Conservation (phyloP, 37 sponge, comb jelly and placozoan genomes). For the Haliclona indistincta region DNA sequence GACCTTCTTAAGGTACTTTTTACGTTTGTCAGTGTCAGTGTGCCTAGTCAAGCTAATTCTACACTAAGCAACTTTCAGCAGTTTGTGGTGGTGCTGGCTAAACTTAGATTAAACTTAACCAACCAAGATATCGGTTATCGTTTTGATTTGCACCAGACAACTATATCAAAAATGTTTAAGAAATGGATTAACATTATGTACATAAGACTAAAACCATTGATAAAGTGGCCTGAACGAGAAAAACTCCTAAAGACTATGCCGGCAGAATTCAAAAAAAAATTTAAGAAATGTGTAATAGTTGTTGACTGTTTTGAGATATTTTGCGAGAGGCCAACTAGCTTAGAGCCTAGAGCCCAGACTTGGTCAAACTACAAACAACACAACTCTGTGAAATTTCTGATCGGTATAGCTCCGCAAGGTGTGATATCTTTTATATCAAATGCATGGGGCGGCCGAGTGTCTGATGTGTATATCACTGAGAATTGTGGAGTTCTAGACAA, state of each 20-base stretch:
- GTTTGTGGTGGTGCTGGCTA: constrained; percentile 38
- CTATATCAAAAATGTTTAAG: constrained; percentile 18
- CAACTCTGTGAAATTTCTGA: constrained; percentile 35
- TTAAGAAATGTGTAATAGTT: constrained; percentile 4
- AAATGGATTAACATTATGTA: constrained; percentile 43
- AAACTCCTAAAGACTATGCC: constrained; percentile 31
- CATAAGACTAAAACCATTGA: not conserved
- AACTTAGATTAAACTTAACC: constrained; percentile 28
- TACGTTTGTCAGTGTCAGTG: constrained; percentile 2
- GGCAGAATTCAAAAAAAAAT: not conserved
- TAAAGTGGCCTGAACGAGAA: constrained; percentile 39
- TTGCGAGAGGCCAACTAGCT: constrained; percentile 25
- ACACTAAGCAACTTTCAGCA: constrained; percentile 25
- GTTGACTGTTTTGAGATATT: constrained; percentile 47
- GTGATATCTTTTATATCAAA: constrained; percentile 30
- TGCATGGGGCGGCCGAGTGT: constrained; percentile 30
- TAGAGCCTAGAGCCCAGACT: constrained; percentile 19
- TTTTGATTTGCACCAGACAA: constrained; percentile 11
- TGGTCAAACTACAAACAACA: constrained; percentile 45
- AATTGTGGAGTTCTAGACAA: constrained; percentile 33
- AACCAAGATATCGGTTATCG: constrained; percentile 18
- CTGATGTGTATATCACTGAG: constrained; percentile 40
- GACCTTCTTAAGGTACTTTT: constrained; percentile 6
- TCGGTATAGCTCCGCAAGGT: constrained; percentile 37
- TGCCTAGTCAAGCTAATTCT: not conserved